These are phyloP conservation scores for Adelphocoris suturalis DNA, from an alignment of 2,888 invertebrate genomes.

Conservation along the genomic window DNA sequence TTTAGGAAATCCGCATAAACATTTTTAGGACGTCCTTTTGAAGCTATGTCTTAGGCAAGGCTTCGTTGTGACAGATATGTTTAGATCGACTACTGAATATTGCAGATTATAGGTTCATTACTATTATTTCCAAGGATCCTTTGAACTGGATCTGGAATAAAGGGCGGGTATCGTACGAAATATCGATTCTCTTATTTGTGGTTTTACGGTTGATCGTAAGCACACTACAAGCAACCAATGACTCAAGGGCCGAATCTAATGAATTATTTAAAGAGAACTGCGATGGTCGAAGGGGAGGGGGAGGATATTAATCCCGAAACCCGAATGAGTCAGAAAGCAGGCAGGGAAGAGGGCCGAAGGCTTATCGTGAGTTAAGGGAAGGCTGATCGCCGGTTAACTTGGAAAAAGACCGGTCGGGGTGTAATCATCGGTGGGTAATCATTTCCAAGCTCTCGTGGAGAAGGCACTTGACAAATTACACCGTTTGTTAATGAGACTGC, in stretches of 20 bases:
- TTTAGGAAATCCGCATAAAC: too few relatives aligned
- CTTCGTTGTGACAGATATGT: too few relatives aligned
- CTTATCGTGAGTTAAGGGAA: slow-evolving; percentile 52
- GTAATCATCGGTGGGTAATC: slow-evolving; percentile 63
- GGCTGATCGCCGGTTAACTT: slow-evolving; percentile 45
- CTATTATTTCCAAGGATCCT: too few relatives aligned
- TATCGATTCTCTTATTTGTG: not conserved
- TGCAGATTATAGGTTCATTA: too few relatives aligned
- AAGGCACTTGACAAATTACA: slow-evolving; percentile 73
- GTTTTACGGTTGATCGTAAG: not conserved
- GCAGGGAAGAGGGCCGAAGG: slow-evolving; percentile 23
- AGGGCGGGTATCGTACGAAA: not conserved
- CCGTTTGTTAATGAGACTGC: slow-evolving; percentile 71
- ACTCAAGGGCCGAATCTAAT: slow-evolving; percentile 35
- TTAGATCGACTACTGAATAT: too few relatives aligned
- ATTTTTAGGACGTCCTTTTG: too few relatives aligned
- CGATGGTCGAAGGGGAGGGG: not conserved
- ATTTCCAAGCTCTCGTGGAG: slow-evolving; percentile 58
- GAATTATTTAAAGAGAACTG: slow-evolving; percentile 40
- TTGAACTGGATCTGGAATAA: too few relatives aligned
- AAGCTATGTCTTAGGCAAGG: too few relatives aligned
- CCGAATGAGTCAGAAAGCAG: slow-evolving; percentile 47
- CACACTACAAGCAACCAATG: not conserved
- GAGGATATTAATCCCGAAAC: slow-evolving; percentile 33
- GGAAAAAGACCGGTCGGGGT: slow-evolving; percentile 57